Base-by-base conservation (phyloP, 2,113 vertebrate genomes). In the Psittacula cyanocephala region DNA sequence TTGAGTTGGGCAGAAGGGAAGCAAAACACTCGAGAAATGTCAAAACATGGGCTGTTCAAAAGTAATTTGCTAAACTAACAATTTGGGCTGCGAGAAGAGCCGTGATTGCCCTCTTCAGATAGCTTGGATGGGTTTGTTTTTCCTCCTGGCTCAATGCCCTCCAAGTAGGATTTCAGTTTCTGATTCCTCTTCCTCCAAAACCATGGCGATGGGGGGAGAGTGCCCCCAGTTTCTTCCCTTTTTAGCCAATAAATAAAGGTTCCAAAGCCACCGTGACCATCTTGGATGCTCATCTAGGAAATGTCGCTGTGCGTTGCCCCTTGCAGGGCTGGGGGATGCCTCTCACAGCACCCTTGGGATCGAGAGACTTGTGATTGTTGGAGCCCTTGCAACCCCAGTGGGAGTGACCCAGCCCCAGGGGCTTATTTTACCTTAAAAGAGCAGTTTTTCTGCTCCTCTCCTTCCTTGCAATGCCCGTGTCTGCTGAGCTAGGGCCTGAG, bases 11-110 rank as follows among this genome's bases (percentile, higher is more conserved):
- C 7, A 19, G 83, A 76, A 84, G 69, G 91, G 91, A 93, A 93
- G 83, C 27, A 84, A 93, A 93, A 71, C 91, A 91, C 91, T 95
- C 35, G 57, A 91, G 83, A 76, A 33, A 93, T 63, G 83, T 93
- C 87, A 88, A 95, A 93, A 88, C 79, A 81, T 0, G 29, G 85
- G 75, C 89, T 90, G 87, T 76, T 90, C 63, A 60, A 33, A 69
- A 84, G 91, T 81, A 75, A 91, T 95, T 95, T 91, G 83, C 94
- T 80, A 80, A 93, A 80, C 78, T 49, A 93, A 93, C 87, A 84
- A 90, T 91, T 95, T 93, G 87, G 94, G 79, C 91, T 93, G 87
- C 0, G 10, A 91, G 79, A 77, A 84, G 87, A 95, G 83, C 74
- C 1, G 2, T 91, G 91, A 93, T 95, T 95, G 91, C 91, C 91